Evolutionary conservation across 2,113 vertebrate genomes (phyloP), one percentile per base, ranked within the genome.

Genomic region (Gymnocephalus cernua): DNA sequence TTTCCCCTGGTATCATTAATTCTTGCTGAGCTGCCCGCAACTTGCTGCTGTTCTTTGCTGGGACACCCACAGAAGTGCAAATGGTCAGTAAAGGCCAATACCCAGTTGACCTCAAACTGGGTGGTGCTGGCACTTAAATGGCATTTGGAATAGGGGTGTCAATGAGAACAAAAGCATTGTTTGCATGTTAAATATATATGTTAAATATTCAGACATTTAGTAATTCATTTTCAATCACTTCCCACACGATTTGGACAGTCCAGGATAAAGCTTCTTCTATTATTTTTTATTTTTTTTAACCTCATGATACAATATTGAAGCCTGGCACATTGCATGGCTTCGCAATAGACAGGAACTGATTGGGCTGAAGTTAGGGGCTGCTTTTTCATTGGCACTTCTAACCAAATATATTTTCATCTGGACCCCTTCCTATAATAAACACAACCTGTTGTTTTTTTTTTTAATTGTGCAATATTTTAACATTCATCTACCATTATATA

Each of bases 1-100:
- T 89, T 86, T 82, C 80, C 84, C 74, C 65, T 16, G 32, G 32
- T 78, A 64, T 88, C 79, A 78, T 89, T 94, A 90, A 90, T 89
- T 90, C 88, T 64, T 32, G 58, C 61, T 66, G 70, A 79, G 70
- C 53, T 23, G 5, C 58, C 77, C 67, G 58, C 84, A 80, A 67
- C 77, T 78, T 47, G 32, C 75, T 35, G 19, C 35, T 6, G 27
- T 48, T 51, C 16, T 58, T 62, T 77, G 56, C 70, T 10, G 29
- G 59, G 74, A 66, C 57, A 47, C 48, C 70, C 47, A n/a, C 56
- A 27, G 48, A 80, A 70, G 29, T 63, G 15, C 6, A 9, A 59
- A 8, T 56, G 44, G 63, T 69, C 68, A 65, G 75, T 41, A n/a
- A 64, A 86, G 89, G 84, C 87, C 78, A 74, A 72, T 38, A 59